A percentile compares a stretch with the other conserved stretches of the same genome.
phyloP scores from a whole-genome alignment of 2,113 vertebrate species.

The Athene noctua region DNA sequence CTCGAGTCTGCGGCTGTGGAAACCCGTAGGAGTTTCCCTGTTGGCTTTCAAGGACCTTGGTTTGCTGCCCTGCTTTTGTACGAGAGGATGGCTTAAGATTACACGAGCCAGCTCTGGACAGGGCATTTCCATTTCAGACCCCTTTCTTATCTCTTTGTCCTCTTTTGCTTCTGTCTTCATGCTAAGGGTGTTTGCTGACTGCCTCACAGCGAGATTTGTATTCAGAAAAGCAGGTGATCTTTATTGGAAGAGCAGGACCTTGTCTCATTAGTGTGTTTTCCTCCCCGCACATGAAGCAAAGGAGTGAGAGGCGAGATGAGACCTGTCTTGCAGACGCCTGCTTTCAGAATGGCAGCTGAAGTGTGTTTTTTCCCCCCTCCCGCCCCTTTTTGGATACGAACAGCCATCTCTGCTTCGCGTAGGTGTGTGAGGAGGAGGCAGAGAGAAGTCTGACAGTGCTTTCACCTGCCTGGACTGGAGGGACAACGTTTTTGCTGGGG shows the following conservation, averaged over 20 bases:
- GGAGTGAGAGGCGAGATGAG: background rate
- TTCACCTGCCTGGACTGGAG: background rate
- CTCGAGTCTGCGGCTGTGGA: background rate
- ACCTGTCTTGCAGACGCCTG: background rate
- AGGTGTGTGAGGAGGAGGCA: background rate
- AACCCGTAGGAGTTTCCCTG: background rate
- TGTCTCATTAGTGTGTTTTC: background rate
- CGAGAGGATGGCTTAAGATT: background rate
- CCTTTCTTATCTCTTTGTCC: background rate
- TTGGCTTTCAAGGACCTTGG: background rate
- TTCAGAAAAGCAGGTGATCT: background rate
- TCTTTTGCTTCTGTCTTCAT: background rate
- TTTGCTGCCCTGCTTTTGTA: background rate
- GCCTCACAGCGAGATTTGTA: rapidly evolving
- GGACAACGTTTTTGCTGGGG: background rate
- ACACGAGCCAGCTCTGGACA: background rate
- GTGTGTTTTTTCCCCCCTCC: background rate
- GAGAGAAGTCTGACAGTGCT: background rate
- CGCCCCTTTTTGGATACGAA: background rate
- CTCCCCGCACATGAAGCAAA: background rate
- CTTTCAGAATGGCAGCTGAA: background rate
- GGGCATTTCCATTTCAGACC: background rate
- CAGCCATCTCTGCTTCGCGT: background rate
- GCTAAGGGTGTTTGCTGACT: background rate
- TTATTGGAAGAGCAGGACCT: background rate